Evolutionary conservation across 2,113 vertebrate genomes (phyloP), one percentile per base, ranked within the genome.

Genomic region (Lonchura striata): DNA sequence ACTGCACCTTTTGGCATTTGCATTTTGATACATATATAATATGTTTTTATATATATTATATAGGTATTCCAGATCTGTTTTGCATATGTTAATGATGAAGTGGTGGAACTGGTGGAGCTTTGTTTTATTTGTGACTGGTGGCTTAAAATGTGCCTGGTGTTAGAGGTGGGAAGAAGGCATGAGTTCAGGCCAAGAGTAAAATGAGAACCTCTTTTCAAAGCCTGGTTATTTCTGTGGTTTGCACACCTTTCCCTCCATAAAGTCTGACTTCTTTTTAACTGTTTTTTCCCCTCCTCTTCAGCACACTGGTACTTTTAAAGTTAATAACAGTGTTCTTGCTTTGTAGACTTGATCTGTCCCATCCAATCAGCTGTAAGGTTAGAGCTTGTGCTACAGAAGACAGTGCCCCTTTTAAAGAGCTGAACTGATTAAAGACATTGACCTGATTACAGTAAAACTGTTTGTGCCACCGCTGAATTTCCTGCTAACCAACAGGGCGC

Each of bases 21-120:
- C 96, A 87, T 97, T 97, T 97, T 97, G 92, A 95, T 95, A 95
- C 85, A 91, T 95, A 96, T 86, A 94, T 97, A 97, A 97, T 97
- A 91, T 93, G 92, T 82, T 91, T 76, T 95, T 96, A 97, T 96
- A 97, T 97, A 88, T 96, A 78, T 96, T 98, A 96, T 96, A 94
- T 98, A 91, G 87, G 96, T 97, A 97, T 94, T 96, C 86, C 28
- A 53, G 94, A 94, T 95, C 91, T 97, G 80, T 97, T 95, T 94
- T 93, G 93, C 92, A 60, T 95, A 94, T 96, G 94, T 97, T 97
- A 95, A 92, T 97, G 90, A 95, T 84, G 60, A 88, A 90, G 84
- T 78, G 83, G 88, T 96, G 93, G 95, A 95, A 95, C 93, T 97
- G 83, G 91, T 86, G 72, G 92, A 96, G 93, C 88, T 98, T 78